phyloP scores from a whole-genome alignment of 1,140 invertebrate genomes.

The Drosophila sechellia region DNA sequence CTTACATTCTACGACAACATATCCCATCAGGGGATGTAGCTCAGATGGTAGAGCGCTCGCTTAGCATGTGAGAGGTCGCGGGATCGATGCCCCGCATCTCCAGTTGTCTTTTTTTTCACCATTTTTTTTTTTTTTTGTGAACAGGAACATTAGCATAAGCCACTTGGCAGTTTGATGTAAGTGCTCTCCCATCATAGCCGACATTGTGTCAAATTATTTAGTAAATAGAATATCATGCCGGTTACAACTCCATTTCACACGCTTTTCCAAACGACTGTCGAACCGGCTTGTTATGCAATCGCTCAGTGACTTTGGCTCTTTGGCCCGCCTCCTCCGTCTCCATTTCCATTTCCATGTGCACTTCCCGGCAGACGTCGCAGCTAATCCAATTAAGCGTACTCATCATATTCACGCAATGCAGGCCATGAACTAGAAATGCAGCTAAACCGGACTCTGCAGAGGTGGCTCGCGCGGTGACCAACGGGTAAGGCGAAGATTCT shows the following conservation, averaged over 20 bases:
- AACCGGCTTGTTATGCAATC: slow-evolving; percentile 64
- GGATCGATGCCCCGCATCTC: slow-evolving; percentile 89
- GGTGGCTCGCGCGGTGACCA: slow-evolving; percentile 4
- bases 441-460: slow-evolving; percentile 15
- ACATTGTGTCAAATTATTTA: slow-evolving; percentile 58
- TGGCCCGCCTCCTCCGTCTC: slow-evolving; percentile 23
- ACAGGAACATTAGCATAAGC: slow-evolving; percentile 12
- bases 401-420: slow-evolving; percentile 77
- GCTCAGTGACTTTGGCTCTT: slow-evolving; percentile 46
- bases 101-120: slow-evolving; percentile 12
- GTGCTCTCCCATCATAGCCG: slow-evolving; percentile 30
- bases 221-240: slow-evolving; percentile 55
- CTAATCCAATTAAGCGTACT: slow-evolving; percentile 78
- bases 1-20: fast-evolving
- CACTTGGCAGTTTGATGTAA: slow-evolving; percentile 29
- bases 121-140: slow-evolving; percentile 9
- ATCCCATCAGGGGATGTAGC: slow-evolving; percentile 35
- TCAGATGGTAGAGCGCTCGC: slow-evolving; percentile 92
- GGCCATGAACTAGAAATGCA: slow-evolving; percentile 70
- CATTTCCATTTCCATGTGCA: slow-evolving; percentile 57
- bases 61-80: slow-evolving; percentile 93
- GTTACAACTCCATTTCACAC: slow-evolving; percentile 63
- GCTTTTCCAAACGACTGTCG: slow-evolving; percentile 34
- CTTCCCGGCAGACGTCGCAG: slow-evolving; percentile 57
- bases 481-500: slow-evolving; percentile 42